Percentiles rank a stretch among this genome's conserved stretches.
phyloP scores from a whole-genome alignment of 1,140 invertebrate species.

The Whitmania pigra region DNA sequence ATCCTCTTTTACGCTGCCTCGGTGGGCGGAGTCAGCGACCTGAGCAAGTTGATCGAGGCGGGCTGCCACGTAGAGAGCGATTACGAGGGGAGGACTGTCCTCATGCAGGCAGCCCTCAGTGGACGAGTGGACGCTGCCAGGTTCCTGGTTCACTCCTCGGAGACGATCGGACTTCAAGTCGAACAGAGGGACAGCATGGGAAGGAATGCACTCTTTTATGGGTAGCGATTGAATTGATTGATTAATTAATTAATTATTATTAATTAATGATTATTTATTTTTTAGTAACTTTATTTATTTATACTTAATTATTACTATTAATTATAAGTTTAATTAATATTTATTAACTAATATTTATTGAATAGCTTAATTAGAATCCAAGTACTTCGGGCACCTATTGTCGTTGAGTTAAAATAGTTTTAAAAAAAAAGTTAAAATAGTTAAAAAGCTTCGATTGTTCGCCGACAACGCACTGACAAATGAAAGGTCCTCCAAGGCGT shows the following conservation, averaged over 20 bases:
- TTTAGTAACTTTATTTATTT: too few relatives aligned
- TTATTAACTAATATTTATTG: too few relatives aligned
- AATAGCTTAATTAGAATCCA: too few relatives aligned
- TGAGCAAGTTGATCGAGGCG: slow-evolving; percentile 16
- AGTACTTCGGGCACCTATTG: not conserved
- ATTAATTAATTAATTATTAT: too few relatives aligned
- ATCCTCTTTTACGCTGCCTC: slow-evolving; percentile 24
- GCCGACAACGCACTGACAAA: too few relatives aligned
- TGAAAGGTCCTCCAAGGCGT: too few relatives aligned
- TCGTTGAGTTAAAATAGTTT: not conserved
- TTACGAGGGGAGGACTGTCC: slow-evolving; percentile 15
- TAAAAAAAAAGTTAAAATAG: too few relatives aligned
- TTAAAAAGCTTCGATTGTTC: too few relatives aligned
- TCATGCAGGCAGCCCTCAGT: slow-evolving; percentile 23
- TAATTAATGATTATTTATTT: too few relatives aligned
- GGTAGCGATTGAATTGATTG: slow-evolving; percentile 5
- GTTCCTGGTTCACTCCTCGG: slow-evolving; percentile 18
- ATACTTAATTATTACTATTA: too few relatives aligned
- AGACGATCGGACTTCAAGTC: slow-evolving; percentile 14
- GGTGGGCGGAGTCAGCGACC: slow-evolving; percentile 9
- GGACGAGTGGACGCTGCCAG: slow-evolving; percentile 22
- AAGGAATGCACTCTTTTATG: slow-evolving; percentile 23
- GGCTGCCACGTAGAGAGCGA: slow-evolving; percentile 18
- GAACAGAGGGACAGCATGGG: slow-evolving; percentile 20
- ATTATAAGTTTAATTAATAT: too few relatives aligned